A percentile compares a stretch with the other conserved stretches of the same genome.
Conservation (phyloP, 2,113 vertebrate species). For the Henicopernis longicauda region DNA sequence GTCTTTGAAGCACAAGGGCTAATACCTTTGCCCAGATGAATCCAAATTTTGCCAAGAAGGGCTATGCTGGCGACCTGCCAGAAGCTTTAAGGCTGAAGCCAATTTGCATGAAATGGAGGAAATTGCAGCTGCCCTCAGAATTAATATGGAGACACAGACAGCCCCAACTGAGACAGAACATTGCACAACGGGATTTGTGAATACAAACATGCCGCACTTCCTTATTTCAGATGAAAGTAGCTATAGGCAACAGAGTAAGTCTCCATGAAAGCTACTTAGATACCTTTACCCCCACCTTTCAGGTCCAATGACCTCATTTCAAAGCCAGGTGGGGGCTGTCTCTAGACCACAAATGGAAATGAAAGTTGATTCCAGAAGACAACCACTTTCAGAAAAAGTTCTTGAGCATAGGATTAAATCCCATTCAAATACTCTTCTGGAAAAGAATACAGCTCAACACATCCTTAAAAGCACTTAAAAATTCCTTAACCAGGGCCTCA, state of each 20-base stretch:
- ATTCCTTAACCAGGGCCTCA: constrained; percentile 4
- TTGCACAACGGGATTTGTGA: constrained; percentile 44
- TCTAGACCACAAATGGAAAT: constrained; percentile 30
- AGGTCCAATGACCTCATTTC: constrained; percentile 44
- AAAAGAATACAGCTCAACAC: background rate
- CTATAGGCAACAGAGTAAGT: constrained; percentile 36
- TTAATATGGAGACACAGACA: constrained; percentile 47
- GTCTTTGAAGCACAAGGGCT: background rate
- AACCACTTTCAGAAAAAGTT: constrained; percentile 38
- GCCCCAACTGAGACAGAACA: constrained; percentile 36
- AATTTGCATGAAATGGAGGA: constrained; percentile 68
- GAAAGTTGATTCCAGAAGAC: constrained; percentile 33
- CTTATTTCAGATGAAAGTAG: constrained; percentile 59
- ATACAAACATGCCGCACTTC: constrained; percentile 54
- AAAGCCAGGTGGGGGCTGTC: constrained; percentile 49
- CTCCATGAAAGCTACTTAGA: constrained; percentile 41
- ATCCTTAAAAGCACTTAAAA: constrained; percentile 16
- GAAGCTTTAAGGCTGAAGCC: constrained; percentile 34
- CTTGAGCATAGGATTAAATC: constrained; percentile 39
- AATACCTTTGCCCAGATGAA: constrained; percentile 30
- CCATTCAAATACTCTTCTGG: constrained; percentile 21
- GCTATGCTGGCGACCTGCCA: constrained; percentile 28
- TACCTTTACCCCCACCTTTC: constrained; percentile 56
- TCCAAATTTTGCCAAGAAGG: constrained; percentile 50
- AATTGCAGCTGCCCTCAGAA: constrained; percentile 58